Base-by-base conservation (phyloP, 2,888 invertebrate genomes). In the Aphidoletes aphidimyza region DNA sequence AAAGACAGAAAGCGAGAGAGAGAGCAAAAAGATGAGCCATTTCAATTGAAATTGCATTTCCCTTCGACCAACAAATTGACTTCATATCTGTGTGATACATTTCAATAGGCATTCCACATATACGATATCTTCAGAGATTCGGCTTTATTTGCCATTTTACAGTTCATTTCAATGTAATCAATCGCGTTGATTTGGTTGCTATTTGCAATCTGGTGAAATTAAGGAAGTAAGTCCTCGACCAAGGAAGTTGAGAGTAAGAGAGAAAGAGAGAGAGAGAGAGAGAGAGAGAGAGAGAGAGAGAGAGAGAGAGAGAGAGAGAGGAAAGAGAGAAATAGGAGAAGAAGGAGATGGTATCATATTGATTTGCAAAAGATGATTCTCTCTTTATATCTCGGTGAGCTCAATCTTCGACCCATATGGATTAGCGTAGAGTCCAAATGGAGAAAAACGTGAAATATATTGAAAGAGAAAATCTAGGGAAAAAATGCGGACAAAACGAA, bases 111-210 rank as follows among this genome's bases (percentile, higher is more conserved):
- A 69, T 69, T 30, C 3, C 6, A 69, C 30, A 69, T 69, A 30
- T 5, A 30, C 3, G 54, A 26, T 14, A 6, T 69, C 69, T 69
- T 30, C 3, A 2, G 69, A 30, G 69, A 69, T 69, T 69, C n/a
- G 69, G 69, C 34, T 69, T 69, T 69, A 69, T 69, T 69, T 69
- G 34, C 69, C 69, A 69, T 69, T 69, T 69, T 69, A 69, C 69
- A 69, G 69, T 69, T 69, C 69, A 69, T 69, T 69, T 69, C 69
- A 69, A 69, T 69, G 69, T 69, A 69, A 69, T 69, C 69, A 69
- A 30, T 69, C 11, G 30, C 69, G 17, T 69, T 30, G 69, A 30
- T 22, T 54, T 22, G 42, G 14, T 69, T 30, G 26, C 34, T 69
- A 69, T 30, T 69, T 69, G 69, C 30, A 26, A 26, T 54, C 26